Evolutionary conservation across 2,113 vertebrate genomes (phyloP).

Genomic region (Hoplias malabaricus): DNA sequence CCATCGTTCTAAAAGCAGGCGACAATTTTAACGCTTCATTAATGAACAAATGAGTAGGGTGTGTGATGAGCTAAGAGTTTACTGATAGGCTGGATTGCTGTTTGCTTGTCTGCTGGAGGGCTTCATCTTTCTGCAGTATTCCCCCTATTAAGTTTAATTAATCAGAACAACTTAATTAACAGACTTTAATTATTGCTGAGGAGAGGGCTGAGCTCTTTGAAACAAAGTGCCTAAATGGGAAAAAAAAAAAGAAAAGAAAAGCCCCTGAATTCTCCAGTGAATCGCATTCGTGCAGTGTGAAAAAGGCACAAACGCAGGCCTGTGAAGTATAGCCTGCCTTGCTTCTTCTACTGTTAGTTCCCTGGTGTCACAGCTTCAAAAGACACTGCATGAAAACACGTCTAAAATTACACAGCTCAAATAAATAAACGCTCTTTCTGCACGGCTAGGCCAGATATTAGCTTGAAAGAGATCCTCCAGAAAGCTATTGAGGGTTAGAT

Average conservation of each 20-base stretch:
- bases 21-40: conserved; percentile 48
- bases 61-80: conserved; percentile 13
- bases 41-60: conserved; percentile 52
- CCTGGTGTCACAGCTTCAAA: not conserved
- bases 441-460: not conserved
- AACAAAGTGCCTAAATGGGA: conserved; percentile 27
- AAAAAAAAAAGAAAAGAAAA: conserved; percentile 5
- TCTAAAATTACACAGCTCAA: not conserved
- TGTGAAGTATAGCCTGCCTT: not conserved
- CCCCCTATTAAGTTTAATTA: conserved; percentile 47
- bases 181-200: conserved; percentile 48
- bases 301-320: not conserved
- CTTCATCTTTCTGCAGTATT: conserved; percentile 40
- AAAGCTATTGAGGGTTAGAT: not conserved
- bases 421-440: not conserved
- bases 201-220: conserved; percentile 34
- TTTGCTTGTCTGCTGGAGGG: conserved; percentile 41
- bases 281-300: not conserved
- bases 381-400: not conserved
- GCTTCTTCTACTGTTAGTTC: not conserved
- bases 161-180: conserved; percentile 51
- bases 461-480: not conserved
- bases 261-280: conserved; percentile 3
- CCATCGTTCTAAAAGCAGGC: conserved; percentile 37
- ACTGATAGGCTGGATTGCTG: conserved; percentile 39